These are phyloP conservation scores for Limnephilus auricula DNA, from an alignment of 2,888 invertebrate species.

Conservation along the genomic window DNA sequence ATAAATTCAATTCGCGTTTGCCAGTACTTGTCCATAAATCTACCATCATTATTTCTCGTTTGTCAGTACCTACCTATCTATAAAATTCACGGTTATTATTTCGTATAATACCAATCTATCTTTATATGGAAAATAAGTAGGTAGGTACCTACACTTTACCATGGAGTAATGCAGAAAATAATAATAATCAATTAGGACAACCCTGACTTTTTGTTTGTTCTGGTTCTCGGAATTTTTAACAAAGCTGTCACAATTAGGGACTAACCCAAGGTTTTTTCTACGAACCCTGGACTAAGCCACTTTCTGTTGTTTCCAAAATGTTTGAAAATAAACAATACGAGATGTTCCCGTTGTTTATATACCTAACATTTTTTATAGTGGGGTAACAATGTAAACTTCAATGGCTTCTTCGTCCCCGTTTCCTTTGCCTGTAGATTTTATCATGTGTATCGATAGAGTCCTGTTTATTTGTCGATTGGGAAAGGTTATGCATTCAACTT, in stretches of 20 bases:
- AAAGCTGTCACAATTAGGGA: background rate
- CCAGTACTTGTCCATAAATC: background rate
- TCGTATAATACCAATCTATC: background rate
- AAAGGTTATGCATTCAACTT: too few species aligned
- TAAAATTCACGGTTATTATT: too few species aligned
- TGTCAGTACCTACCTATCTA: too few species aligned
- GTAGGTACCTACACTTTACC: background rate
- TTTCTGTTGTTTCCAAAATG: background rate
- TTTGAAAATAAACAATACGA: background rate
- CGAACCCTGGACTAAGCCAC: background rate
- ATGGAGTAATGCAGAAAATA: background rate
- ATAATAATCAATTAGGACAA: background rate
- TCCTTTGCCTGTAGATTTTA: constrained; percentile 2
- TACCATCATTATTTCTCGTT: too few species aligned
- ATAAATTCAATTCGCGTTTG: too few species aligned
- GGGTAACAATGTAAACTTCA: background rate
- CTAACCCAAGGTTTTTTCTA: too few species aligned
- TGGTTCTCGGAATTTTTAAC: background rate
- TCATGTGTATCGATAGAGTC: background rate
- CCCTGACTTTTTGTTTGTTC: background rate
- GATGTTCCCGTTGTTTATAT: background rate
- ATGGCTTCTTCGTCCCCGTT: background rate
- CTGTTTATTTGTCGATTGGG: background rate
- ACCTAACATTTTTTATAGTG: background rate
- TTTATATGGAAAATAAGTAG: background rate